A percentile compares a stretch with the other conserved stretches of the same genome.
phyloP scores from a whole-genome alignment of 2,888 invertebrate species.

The Orgyia antiqua region DNA sequence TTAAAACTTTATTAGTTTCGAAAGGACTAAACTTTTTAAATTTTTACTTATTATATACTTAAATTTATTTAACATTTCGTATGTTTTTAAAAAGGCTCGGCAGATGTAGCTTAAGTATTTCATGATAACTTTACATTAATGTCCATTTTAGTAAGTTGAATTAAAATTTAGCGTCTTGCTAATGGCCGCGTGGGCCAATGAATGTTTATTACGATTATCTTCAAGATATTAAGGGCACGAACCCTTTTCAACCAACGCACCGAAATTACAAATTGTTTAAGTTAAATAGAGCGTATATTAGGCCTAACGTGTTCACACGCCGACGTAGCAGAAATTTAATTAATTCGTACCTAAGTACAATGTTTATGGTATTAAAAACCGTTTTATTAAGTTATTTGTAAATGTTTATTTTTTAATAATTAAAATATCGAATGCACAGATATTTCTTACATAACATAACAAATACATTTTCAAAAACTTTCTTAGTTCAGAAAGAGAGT shows the following conservation, averaged over 20 bases:
- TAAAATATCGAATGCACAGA: too few species aligned
- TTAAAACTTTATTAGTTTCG: too few species aligned
- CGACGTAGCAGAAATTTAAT: constrained; percentile 21
- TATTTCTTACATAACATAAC: too few species aligned
- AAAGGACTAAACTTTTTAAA: too few species aligned
- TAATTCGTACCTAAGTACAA: constrained; percentile 13
- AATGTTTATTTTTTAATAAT: not conserved
- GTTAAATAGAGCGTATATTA: constrained; percentile 28
- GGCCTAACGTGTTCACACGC: constrained; percentile 20
- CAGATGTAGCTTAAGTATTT: constrained; percentile 46
- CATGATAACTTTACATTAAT: constrained; percentile 49
- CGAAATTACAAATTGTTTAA: constrained; percentile 35
- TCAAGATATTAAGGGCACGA: constrained; percentile 29
- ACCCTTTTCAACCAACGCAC: constrained; percentile 35
- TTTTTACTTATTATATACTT: too few species aligned
- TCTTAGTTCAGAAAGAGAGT: too few species aligned
- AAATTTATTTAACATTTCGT: too few species aligned
- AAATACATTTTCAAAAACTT: too few species aligned
- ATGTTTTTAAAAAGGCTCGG: constrained; percentile 21
- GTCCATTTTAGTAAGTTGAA: constrained; percentile 46
- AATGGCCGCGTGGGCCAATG: constrained; percentile 33
- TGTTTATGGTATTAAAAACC: not conserved
- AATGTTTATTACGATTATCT: constrained; percentile 41
- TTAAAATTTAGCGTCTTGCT: constrained; percentile 49
- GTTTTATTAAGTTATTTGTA: not conserved